Percentiles rank a stretch among this genome's conserved stretches.
Evolutionary conservation across 2,113 vertebrate species (phyloP).

Genomic region (Sturnira hondurensis): DNA sequence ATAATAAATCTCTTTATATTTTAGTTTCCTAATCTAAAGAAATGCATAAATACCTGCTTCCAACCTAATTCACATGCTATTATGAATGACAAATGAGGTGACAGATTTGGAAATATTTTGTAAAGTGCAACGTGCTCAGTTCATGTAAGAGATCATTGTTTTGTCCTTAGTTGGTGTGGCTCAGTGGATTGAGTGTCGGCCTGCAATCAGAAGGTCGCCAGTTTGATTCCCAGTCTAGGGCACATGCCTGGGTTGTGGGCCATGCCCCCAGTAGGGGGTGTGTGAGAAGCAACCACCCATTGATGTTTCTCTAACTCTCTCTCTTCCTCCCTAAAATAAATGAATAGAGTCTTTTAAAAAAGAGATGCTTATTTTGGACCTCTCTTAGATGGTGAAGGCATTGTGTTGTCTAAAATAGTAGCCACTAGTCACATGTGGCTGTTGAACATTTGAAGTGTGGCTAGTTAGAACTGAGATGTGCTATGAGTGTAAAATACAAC

Average conservation of each 20-base stretch:
- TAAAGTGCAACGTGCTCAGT: background rate
- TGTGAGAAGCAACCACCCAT: no score
- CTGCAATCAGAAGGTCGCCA: no score
- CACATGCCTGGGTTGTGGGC: no score
- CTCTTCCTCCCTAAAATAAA: no score
- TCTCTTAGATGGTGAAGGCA: background rate
- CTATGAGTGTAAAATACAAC: background rate
- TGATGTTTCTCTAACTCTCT: no score
- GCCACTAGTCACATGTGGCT: background rate
- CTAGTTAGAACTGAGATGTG: background rate
- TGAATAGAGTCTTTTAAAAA: no score
- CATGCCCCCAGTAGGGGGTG: no score
- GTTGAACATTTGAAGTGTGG: background rate
- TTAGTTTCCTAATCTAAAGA: background rate
- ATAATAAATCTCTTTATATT: conserved; percentile 2
- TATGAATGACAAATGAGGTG: background rate
- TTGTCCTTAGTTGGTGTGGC: background rate
- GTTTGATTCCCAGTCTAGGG: no score
- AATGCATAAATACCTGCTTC: background rate
- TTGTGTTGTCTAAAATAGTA: background rate
- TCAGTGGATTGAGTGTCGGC: no score
- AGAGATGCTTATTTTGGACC: background rate
- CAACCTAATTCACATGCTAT: conserved; percentile 14
- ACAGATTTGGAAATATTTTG: background rate
- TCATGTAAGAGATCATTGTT: background rate